phyloP scores from a whole-genome alignment of 2,113 vertebrate genomes.

The Reinhardtius hippoglossoides region DNA sequence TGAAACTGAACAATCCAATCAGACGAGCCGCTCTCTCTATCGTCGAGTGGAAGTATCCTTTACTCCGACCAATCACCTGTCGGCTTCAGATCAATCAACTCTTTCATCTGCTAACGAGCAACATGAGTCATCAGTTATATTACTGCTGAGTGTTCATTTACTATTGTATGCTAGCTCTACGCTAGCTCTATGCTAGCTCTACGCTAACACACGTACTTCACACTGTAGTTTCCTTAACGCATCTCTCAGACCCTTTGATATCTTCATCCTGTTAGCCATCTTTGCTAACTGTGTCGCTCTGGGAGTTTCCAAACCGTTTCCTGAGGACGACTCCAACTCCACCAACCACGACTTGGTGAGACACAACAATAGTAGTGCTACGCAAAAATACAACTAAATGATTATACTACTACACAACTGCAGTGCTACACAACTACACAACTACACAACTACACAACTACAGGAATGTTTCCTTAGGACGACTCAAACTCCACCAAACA shows the following conservation, averaged over 20 bases:
- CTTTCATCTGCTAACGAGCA: not conserved
- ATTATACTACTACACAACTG: not conserved
- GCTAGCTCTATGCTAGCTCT: too few species aligned
- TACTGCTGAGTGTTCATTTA: too few species aligned
- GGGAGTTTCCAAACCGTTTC: slow-evolving; percentile 94
- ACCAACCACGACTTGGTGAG: slow-evolving; percentile 93
- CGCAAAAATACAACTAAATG: not conserved
- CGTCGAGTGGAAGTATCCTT: slow-evolving; percentile 96
- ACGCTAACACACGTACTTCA: too few species aligned
- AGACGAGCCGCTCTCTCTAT: slow-evolving; percentile 88
- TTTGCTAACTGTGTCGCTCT: slow-evolving; percentile 94
- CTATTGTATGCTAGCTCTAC: too few species aligned
- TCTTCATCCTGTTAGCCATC: slow-evolving; percentile 93
- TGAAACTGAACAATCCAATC: slow-evolving; percentile 91
- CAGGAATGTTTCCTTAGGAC: slow-evolving; percentile 87
- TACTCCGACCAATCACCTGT: slow-evolving; percentile 7
- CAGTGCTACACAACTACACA: not conserved
- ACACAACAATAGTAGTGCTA: not conserved
- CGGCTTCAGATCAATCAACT: not conserved
- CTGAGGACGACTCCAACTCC: slow-evolving; percentile 92
- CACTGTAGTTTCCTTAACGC: slow-evolving; percentile 73
- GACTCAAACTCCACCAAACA: slow-evolving; percentile 93
- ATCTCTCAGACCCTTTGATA: slow-evolving; percentile 87
- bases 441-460: not conserved
- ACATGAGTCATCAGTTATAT: not conserved